Evolutionary conservation across 2,888 invertebrate genomes (phyloP).

Genomic region (Augiades crinisus): DNA sequence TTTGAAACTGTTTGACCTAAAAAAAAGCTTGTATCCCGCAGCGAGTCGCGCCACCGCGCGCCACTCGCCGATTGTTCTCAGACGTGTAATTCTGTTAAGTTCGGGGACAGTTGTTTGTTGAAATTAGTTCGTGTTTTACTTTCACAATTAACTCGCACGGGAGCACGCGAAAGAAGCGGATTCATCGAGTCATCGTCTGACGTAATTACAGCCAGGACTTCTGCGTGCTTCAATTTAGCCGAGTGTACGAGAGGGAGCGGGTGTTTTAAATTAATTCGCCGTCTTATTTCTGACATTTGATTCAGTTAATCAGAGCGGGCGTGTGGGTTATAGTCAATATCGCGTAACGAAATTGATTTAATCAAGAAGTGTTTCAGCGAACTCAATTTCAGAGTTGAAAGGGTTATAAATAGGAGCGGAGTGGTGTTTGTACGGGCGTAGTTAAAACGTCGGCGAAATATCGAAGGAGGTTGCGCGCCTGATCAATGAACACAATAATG

Average conservation of each 20-base stretch:
- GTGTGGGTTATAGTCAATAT: slow-evolving; percentile 19
- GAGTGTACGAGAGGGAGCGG: neutral
- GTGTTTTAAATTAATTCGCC: slow-evolving; percentile 18
- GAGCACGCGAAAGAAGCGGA: slow-evolving; percentile 20
- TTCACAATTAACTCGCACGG: slow-evolving; percentile 17
- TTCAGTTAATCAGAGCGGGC: slow-evolving; percentile 13
- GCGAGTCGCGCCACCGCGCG: neutral
- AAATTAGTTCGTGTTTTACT: slow-evolving; percentile 32
- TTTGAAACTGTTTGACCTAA: slow-evolving; percentile 53
- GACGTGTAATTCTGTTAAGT: slow-evolving; percentile 38
- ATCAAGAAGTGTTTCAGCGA: slow-evolving; percentile 17
- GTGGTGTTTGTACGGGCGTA: neutral
- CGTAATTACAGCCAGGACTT: slow-evolving; percentile 27
- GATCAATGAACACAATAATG: slow-evolving; percentile 13
- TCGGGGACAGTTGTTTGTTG: slow-evolving; percentile 33
- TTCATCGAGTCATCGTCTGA: slow-evolving; percentile 26
- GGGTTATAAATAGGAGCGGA: slow-evolving; percentile 15
- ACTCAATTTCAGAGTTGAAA: slow-evolving; percentile 16
- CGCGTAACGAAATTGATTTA: slow-evolving; percentile 21
- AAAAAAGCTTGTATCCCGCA: slow-evolving; percentile 32
- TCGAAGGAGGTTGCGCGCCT: slow-evolving; percentile 1
- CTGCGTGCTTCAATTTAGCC: slow-evolving; percentile 2
- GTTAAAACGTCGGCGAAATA: neutral
- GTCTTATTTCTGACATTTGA: slow-evolving; percentile 20
- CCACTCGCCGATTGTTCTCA: slow-evolving; percentile 33